Evolutionary conservation across 2,113 vertebrate species (phyloP), one percentile per base, ranked within the genome.

Genomic region (Sterrhoptilus dennistouni): DNA sequence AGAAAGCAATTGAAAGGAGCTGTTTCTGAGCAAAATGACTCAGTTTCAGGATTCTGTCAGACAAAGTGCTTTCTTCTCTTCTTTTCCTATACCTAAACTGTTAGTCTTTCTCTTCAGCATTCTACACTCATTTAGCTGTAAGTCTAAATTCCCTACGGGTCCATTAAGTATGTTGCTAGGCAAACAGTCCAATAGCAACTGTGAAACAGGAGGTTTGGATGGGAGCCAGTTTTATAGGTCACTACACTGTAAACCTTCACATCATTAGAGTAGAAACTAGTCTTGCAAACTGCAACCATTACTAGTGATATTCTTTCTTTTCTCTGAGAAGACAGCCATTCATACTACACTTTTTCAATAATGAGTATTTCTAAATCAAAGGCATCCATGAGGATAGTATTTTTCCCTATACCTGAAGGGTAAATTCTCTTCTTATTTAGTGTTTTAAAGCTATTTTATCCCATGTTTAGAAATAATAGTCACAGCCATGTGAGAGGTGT

Each of bases 91-190:
- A 86, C 40, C 79, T 95, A 68, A 96, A 97, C 9, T 22, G 60
- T 56, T 85, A 22, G 29, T 93, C 92, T 95, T 95, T 83, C 68
- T 90, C 83, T 95, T 97, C 76, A 94, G 60, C 64, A 92, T 96
- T 96, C 75, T 52, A 75, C 93, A 96, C 61, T 96, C 93, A 95
- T 94, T 97, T 95, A 94, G 44, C 89, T 91, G 11, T 57, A 95
- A 96, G 96, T 71, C 68, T 63, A 71, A 97, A 97, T 86, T 97
- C 95, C 94, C 90, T 23, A 12, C 0, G 47, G 92, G 54, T 80
- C 92, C 83, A 95, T 97, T 97, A 98, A 94, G 63, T 84, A 95
- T 61, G 95, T 94, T 98, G 96, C 97, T 95, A 97, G 94, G 95
- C 97, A 97, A 97, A 97, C 69, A 94, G 71, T 91, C 77, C 78